Conservation (phyloP, 2,797 vertebrate genomes). For the Intellagama lesueurii region DNA sequence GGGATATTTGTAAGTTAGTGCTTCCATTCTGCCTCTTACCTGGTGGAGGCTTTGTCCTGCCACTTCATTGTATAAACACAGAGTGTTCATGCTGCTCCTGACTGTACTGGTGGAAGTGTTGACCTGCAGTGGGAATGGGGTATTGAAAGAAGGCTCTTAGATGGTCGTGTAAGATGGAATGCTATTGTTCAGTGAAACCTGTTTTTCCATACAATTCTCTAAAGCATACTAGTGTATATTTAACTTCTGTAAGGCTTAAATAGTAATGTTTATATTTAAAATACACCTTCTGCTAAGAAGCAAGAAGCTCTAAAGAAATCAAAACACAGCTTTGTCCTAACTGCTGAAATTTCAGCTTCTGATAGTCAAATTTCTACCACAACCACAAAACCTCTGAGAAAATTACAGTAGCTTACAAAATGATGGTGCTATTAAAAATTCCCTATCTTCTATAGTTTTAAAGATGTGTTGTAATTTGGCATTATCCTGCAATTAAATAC, state of each 20-base stretch:
- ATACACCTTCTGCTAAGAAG: conserved; percentile 30
- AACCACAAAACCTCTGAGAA: too few species aligned
- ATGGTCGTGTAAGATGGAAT: not conserved
- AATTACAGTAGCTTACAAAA: too few species aligned
- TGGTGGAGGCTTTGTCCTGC: not conserved
- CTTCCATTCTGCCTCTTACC: not conserved
- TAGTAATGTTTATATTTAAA: not conserved
- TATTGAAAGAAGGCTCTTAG: not conserved
- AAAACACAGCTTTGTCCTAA: not conserved
- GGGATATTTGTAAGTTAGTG: too few species aligned
- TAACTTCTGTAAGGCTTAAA: not conserved
- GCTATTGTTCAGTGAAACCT: not conserved
- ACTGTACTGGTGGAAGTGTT: not conserved
- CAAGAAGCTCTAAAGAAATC: conserved; percentile 3
- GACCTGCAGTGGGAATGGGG: too few species aligned
- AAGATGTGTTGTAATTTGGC: not conserved
- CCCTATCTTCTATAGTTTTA: not conserved
- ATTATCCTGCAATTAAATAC: not conserved
- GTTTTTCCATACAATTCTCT: not conserved
- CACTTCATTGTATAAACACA: too few species aligned
- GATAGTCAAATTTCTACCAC: not conserved
- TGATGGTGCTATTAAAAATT: too few species aligned
- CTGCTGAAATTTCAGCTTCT: not conserved
- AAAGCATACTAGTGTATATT: not conserved
- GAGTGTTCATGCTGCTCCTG: not conserved